Evolutionary conservation across 2,797 vertebrate species (phyloP).

Genomic region (Pseudomugil tenellus): DNA sequence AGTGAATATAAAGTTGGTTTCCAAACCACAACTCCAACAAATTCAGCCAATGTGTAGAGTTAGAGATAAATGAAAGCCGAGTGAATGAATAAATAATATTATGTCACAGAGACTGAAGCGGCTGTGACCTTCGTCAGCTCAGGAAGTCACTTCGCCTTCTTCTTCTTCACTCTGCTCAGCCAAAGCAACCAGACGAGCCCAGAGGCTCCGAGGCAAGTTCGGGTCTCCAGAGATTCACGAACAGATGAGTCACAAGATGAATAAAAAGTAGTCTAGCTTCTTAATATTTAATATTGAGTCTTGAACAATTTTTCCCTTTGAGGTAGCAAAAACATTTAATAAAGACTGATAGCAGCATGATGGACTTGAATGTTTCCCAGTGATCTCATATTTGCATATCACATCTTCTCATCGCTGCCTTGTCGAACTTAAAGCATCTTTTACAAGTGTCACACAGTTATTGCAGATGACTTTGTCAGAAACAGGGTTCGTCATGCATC

Average conservation of each 20-base stretch:
- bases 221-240: slow-evolving; percentile 34
- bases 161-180: slow-evolving; percentile 21
- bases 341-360: slow-evolving; percentile 30
- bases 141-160: slow-evolving; percentile 6
- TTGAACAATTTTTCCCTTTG: slow-evolving; percentile 30
- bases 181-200: slow-evolving; percentile 15
- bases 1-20: not conserved
- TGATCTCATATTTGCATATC: slow-evolving; percentile 56
- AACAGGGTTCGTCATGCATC: not conserved
- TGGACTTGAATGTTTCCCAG: slow-evolving; percentile 27
- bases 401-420: slow-evolving; percentile 14
- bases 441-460: slow-evolving; percentile 36
- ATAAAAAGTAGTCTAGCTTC: slow-evolving; percentile 27
- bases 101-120: slow-evolving; percentile 19
- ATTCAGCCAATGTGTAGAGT: slow-evolving; percentile 2
- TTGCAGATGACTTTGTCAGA: not conserved
- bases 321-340: slow-evolving; percentile 42
- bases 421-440: slow-evolving; percentile 18
- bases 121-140: slow-evolving; percentile 26
- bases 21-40: slow-evolving; percentile 1
- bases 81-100: slow-evolving; percentile 26
- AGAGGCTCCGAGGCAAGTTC: slow-evolving; percentile 20
- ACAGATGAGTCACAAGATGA: slow-evolving; percentile 48
- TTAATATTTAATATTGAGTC: slow-evolving; percentile 52
- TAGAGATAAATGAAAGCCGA: slow-evolving; percentile 6